Evolutionary conservation across 2,888 invertebrate species (phyloP).

Genomic region (Chaetoderma sp.): DNA sequence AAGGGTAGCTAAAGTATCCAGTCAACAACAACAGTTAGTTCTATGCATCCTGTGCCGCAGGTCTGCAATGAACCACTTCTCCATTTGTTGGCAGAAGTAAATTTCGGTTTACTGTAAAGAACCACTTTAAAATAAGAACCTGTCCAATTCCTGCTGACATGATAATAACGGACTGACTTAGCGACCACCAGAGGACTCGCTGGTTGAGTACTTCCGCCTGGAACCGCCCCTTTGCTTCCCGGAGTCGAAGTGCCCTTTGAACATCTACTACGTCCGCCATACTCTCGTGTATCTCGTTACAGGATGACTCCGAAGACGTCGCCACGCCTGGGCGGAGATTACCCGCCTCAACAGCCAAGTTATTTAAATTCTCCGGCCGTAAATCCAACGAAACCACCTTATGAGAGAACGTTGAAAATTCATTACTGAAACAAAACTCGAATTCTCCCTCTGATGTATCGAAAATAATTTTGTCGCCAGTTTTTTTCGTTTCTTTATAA

Average conservation of each 20-base stretch:
- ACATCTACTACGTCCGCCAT: slow-evolving; percentile 38
- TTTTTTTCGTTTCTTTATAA: slow-evolving; percentile 47
- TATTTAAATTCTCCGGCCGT: slow-evolving; percentile 49
- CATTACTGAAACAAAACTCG: slow-evolving; percentile 60
- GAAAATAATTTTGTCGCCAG: slow-evolving; percentile 48
- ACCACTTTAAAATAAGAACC: slow-evolving; percentile 58
- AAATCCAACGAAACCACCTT: slow-evolving; percentile 58
- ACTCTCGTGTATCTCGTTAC: slow-evolving; percentile 37
- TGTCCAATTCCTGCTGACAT: slow-evolving; percentile 62
- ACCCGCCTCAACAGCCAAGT: slow-evolving; percentile 55
- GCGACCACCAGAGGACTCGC: slow-evolving; percentile 58
- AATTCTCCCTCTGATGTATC: slow-evolving; percentile 60
- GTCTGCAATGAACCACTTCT: slow-evolving; percentile 2
- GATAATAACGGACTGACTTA: slow-evolving; percentile 53
- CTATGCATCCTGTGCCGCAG: too few relatives aligned
- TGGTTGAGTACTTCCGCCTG: slow-evolving; percentile 55
- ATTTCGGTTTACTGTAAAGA: slow-evolving; percentile 52
- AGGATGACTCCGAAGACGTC: slow-evolving; percentile 39
- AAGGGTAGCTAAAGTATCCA: too few relatives aligned
- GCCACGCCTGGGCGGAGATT: slow-evolving; percentile 47
- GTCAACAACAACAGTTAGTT: too few relatives aligned
- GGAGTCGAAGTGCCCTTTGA: slow-evolving; percentile 56
- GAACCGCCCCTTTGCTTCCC: slow-evolving; percentile 60
- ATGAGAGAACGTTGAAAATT: slow-evolving; percentile 61
- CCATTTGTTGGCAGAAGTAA: background rate